phyloP scores from a whole-genome alignment of 2,113 vertebrate species.

The Zosterops pallidus region DNA sequence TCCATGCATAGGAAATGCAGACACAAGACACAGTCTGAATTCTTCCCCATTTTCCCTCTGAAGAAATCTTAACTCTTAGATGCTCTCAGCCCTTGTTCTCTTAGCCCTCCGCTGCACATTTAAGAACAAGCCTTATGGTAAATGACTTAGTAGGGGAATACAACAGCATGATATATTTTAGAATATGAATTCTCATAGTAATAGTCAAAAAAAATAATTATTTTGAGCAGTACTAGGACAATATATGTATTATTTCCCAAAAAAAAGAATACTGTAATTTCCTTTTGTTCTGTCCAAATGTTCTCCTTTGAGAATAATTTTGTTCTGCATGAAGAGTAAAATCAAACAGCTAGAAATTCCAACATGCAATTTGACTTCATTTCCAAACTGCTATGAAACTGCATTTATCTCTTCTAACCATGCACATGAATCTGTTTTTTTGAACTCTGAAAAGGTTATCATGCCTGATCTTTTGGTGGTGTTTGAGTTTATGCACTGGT shows the following conservation, averaged over 20 bases:
- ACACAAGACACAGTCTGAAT: background rate
- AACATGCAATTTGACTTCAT: background rate
- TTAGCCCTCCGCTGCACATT: background rate
- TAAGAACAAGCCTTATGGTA: background rate
- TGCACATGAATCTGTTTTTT: background rate
- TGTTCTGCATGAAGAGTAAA: background rate
- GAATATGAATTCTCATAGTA: background rate
- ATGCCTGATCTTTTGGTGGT: background rate
- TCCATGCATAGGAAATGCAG: background rate
- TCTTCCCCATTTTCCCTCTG: background rate
- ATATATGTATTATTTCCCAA: background rate
- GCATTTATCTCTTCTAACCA: background rate
- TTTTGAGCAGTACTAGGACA: background rate
- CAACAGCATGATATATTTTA: background rate
- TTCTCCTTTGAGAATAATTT: background rate
- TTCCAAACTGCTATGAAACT: background rate
- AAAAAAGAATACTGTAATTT: background rate
- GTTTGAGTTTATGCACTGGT: background rate
- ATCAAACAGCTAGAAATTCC: background rate
- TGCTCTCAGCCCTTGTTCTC: background rate
- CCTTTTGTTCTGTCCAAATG: background rate
- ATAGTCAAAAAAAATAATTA: background rate
- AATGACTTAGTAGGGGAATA: background rate
- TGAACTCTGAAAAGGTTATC: background rate
- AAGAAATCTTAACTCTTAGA: background rate